Evolutionary conservation across 2,888 invertebrate species (phyloP), one percentile per base, ranked within the genome.

Genomic region (Abrostola triplasia): DNA sequence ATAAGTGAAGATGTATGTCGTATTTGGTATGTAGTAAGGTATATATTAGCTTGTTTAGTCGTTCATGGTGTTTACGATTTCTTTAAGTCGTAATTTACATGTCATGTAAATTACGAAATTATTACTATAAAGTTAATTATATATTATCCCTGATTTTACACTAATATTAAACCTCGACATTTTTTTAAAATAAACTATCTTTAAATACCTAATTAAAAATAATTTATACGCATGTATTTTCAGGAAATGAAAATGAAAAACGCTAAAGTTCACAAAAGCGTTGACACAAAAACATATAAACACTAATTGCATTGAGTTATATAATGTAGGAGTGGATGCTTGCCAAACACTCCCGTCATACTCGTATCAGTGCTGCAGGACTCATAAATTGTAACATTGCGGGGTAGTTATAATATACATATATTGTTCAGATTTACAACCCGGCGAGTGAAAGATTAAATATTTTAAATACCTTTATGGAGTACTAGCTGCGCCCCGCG

Each of bases 171-270:
- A n/a, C n/a, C n/a, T n/a, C n/a, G n/a, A n/a, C n/a, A n/a, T n/a
- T n/a, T n/a, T n/a, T n/a, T n/a, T n/a, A n/a, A n/a, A n/a, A n/a
- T n/a, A n/a, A n/a, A n/a, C n/a, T n/a, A n/a, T n/a, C n/a, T n/a
- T 24, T 24, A 24, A 24, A 24, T 24, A 24, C 24, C 24, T 24
- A 24, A 24, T 24, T 24, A 47, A 12, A n/a, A 42, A 11, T 13
- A 8, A 13, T 44, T 12, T 8, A 6, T 47, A 24, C 5, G 58
- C 24, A 41, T 5, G 24, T 41, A 61, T 63, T n/a, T 57, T 50
- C 59, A 54, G 67, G 59, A 52, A 58, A 47, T 48, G 56, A 58
- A 51, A 11, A 12, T 51, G 59, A 72, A 57, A 67, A 67, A 72
- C 48, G 60, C 44, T 13, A 9, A 37, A 58, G 57, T 67, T 72